A percentile compares a stretch with the other conserved stretches of the same genome.
Evolutionary conservation across 1,140 invertebrate species (phyloP).

Genomic region (Bacillus rossius): DNA sequence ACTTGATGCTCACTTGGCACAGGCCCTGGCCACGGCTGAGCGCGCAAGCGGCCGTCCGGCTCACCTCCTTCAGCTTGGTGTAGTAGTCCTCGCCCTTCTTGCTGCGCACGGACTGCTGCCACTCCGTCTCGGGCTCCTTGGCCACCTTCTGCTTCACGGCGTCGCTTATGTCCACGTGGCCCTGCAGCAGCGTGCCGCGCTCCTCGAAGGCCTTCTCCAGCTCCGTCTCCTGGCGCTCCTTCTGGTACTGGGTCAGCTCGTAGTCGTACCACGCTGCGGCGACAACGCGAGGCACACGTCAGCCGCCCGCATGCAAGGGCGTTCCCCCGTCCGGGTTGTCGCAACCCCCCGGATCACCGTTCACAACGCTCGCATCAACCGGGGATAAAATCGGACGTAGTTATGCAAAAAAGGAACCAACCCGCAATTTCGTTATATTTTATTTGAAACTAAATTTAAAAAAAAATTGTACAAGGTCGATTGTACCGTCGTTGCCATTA

Average conservation of each 20-base stretch:
- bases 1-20: too few relatives aligned
- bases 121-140: slow-evolving; percentile 72
- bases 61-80: slow-evolving; percentile 65
- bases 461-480: too few relatives aligned
- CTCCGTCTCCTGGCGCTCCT: slow-evolving; percentile 76
- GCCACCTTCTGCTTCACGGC: slow-evolving; percentile 59
- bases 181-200: slow-evolving; percentile 58
- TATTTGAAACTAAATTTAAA: too few relatives aligned
- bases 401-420: too few relatives aligned
- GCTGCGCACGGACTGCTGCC: slow-evolving; percentile 73
- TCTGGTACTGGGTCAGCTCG: slow-evolving; percentile 76
- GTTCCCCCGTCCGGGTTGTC: too few relatives aligned
- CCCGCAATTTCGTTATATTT: too few relatives aligned
- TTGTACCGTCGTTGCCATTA: too few relatives aligned
- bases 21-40: too few relatives aligned
- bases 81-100: slow-evolving; percentile 82
- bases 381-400: too few relatives aligned
- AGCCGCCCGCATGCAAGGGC: not conserved
- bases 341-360: too few relatives aligned
- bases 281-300: not conserved
- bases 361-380: too few relatives aligned
- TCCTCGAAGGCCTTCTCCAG: slow-evolving; percentile 84
- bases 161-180: slow-evolving; percentile 53
- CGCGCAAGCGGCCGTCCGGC: too few relatives aligned
- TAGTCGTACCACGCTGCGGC: slow-evolving; percentile 86